phyloP scores from a whole-genome alignment of 2,888 invertebrate species.

The Zhuqinia jingwanae region DNA sequence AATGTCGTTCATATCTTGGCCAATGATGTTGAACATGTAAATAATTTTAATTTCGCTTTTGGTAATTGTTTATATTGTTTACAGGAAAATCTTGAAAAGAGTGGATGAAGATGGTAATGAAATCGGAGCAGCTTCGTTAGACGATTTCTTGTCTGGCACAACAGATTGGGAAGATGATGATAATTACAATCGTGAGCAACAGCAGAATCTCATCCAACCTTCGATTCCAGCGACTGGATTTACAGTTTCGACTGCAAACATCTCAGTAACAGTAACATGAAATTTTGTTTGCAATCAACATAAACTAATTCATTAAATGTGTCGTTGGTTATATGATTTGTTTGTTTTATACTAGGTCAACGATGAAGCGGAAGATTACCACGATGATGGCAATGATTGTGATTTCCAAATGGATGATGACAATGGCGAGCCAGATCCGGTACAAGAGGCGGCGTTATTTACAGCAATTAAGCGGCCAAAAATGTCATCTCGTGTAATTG shows the following conservation, averaged over 20 bases:
- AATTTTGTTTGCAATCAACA: too few relatives aligned
- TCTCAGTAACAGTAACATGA: too few relatives aligned
- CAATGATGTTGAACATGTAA: too few relatives aligned
- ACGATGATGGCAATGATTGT: background rate
- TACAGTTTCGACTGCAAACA: too few relatives aligned
- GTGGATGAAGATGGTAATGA: constrained; percentile 46
- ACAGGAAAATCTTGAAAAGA: background rate
- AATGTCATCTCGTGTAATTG: background rate
- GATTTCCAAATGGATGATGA: constrained; percentile 46
- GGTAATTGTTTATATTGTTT: background rate
- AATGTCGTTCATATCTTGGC: too few relatives aligned
- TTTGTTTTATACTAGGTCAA: background rate
- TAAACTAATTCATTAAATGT: too few relatives aligned
- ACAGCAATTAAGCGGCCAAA: too few relatives aligned
- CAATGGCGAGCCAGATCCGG: background rate
- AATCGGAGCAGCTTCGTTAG: constrained; percentile 16
- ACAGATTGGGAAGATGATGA: background rate
- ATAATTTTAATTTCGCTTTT: too few relatives aligned
- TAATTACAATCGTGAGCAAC: background rate
- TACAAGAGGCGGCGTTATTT: background rate
- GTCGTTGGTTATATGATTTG: too few relatives aligned
- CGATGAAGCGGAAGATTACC: background rate
- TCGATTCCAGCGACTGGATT: too few relatives aligned
- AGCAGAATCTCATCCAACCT: background rate
- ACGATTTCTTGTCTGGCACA: background rate